Conservation (phyloP, 1,140 invertebrate species). For the Dreissena rostriformis region DNA sequence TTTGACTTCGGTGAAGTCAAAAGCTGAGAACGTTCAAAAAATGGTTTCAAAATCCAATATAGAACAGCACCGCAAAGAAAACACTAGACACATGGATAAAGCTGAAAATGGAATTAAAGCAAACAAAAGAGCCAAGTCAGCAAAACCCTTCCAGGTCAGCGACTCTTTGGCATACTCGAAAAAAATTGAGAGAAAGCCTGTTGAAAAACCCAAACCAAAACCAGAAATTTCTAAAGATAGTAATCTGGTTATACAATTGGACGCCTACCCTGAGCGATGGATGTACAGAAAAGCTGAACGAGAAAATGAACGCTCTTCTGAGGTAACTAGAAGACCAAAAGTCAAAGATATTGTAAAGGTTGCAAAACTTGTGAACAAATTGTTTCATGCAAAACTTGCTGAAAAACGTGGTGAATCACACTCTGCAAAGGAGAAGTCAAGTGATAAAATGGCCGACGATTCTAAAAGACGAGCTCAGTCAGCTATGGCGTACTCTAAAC, state of each 20-base stretch:
- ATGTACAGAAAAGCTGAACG: background rate
- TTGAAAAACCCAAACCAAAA: background rate
- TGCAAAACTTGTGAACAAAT: no score
- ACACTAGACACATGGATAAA: no score
- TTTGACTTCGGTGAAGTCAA: no score
- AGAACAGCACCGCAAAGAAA: no score
- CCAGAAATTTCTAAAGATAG: conserved; percentile 33
- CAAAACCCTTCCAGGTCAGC: background rate
- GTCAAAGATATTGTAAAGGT: no score
- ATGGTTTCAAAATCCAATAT: no score
- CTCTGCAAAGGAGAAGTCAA: background rate
- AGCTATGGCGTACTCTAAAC: no score
- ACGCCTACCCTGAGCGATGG: conserved; percentile 39
- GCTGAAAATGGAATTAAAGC: background rate
- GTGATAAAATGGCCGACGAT: background rate
- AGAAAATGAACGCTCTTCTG: no score
- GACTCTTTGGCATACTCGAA: background rate
- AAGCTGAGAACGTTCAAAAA: no score
- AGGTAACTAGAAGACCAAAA: no score
- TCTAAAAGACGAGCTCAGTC: no score
- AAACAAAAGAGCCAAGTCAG: conserved; percentile 39
- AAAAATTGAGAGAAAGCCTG: background rate
- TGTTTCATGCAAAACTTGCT: background rate
- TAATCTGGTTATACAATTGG: conserved; percentile 28
- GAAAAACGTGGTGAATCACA: background rate